Percentiles rank a stretch among this genome's conserved stretches.
Conservation (phyloP, 2,797 vertebrate species). For the Hydrolagus colliei region DNA sequence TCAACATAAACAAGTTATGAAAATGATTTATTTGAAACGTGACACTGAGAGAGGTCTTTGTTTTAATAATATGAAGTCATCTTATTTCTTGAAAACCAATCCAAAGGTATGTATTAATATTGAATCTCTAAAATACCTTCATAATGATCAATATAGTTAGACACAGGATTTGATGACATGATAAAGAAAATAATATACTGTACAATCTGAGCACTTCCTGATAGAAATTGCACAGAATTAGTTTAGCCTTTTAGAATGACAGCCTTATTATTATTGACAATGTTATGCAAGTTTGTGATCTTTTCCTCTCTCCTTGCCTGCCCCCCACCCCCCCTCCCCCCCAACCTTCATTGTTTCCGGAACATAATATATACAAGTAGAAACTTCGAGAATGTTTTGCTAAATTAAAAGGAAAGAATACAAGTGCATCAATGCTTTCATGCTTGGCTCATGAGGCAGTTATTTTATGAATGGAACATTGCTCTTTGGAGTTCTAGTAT, state of each 20-base stretch:
- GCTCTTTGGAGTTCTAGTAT: background rate
- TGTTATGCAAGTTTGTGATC: too few relatives aligned
- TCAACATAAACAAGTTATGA: slow-evolving; percentile 73
- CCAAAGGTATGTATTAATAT: background rate
- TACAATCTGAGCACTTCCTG: background rate
- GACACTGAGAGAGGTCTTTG: slow-evolving; percentile 16
- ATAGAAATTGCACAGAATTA: background rate
- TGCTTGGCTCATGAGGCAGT: background rate
- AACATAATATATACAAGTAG: background rate
- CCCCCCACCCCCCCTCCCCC: too few relatives aligned
- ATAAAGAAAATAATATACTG: background rate
- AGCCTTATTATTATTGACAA: background rate
- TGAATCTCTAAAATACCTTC: background rate
- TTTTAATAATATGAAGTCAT: slow-evolving; percentile 22
- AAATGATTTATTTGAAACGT: slow-evolving; percentile 61
- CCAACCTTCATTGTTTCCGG: too few relatives aligned
- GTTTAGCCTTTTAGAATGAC: background rate
- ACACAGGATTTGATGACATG: background rate
- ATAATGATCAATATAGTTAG: background rate
- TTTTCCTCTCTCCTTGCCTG: too few relatives aligned
- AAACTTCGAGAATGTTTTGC: background rate
- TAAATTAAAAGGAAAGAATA: background rate
- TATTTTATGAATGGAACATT: background rate
- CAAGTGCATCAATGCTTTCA: background rate
- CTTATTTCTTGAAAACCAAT: background rate